These are phyloP conservation scores for Mesoclemmys tuberculata DNA, from an alignment of 2,113 vertebrate species.

Conservation along the genomic window DNA sequence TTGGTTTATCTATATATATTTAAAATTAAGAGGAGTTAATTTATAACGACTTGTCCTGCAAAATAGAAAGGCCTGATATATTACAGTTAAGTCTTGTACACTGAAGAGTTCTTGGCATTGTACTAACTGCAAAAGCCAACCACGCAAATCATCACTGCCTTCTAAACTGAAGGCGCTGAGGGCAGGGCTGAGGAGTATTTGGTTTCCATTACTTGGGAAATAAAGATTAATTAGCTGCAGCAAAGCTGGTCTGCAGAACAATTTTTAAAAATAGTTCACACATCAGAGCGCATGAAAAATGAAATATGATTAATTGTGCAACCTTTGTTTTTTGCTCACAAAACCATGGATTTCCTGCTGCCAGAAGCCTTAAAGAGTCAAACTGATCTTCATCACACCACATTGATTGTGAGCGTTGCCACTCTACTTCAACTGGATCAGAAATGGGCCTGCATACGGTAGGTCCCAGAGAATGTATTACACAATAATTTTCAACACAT, in stretches of 20 bases:
- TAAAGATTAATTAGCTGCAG: conserved; percentile 45
- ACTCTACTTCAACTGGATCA: not conserved
- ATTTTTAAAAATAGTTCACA: not conserved
- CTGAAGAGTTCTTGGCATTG: not conserved
- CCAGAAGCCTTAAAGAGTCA: conserved; percentile 6
- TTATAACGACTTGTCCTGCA: not conserved
- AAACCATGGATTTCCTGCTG: not conserved
- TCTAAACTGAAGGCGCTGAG: conserved; percentile 7
- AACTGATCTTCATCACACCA: conserved; percentile 29
- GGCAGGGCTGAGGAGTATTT: not conserved
- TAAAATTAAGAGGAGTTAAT: not conserved
- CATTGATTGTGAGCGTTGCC: not conserved
- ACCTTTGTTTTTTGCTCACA: not conserved
- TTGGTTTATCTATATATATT: not conserved
- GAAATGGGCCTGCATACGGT: not conserved
- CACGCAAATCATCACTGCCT: not conserved
- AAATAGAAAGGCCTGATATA: not conserved
- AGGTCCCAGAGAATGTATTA: not conserved
- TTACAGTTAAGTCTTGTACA: not conserved
- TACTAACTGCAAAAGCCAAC: not conserved
- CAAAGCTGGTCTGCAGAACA: not conserved
- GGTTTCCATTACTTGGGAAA: conserved; percentile 32
- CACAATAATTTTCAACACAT: not conserved
- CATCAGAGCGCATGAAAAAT: not conserved
- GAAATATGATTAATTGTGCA: conserved; percentile 46